These are phyloP conservation scores for Tetramorium alpestre DNA, from an alignment of 1,140 invertebrate species.

Conservation along the genomic window DNA sequence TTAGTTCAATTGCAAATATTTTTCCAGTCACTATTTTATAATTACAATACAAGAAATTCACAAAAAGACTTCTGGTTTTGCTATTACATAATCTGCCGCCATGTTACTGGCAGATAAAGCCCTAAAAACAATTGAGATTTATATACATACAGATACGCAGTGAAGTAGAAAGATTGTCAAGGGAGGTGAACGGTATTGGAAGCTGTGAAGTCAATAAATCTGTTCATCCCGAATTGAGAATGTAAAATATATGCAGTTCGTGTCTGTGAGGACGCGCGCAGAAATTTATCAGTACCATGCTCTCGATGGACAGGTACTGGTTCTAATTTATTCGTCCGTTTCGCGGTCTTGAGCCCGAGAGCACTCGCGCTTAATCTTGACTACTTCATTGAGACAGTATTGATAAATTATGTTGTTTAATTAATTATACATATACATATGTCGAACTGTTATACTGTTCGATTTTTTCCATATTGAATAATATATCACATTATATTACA, in stretches of 20 bases:
- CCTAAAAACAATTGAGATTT: slow-evolving; percentile 33
- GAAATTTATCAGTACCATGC: slow-evolving; percentile 78
- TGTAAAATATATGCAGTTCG: slow-evolving; percentile 81
- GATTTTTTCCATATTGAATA: neutral
- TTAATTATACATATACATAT: slow-evolving; percentile 38
- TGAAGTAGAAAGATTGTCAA: slow-evolving; percentile 65
- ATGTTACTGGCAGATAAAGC: neutral
- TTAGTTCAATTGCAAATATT: neutral
- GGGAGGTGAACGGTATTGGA: slow-evolving; percentile 64
- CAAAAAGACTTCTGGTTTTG: neutral
- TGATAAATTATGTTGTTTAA: slow-evolving; percentile 39
- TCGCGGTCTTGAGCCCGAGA: slow-evolving; percentile 66
- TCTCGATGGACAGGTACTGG: slow-evolving; percentile 77
- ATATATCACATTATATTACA: neutral
- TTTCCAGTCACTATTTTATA: neutral
- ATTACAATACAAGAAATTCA: neutral
- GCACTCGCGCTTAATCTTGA: slow-evolving; percentile 69
- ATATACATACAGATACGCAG: slow-evolving; percentile 2
- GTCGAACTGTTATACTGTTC: neutral
- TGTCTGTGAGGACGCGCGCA: slow-evolving; percentile 73
- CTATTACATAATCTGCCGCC: neutral
- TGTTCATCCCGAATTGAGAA: slow-evolving; percentile 81
- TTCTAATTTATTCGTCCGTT: slow-evolving; percentile 78
- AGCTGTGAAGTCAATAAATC: slow-evolving; percentile 76
- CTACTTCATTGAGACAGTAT: slow-evolving; percentile 54